A percentile compares a stretch with the other conserved stretches of the same genome.
Evolutionary conservation across 2,113 vertebrate species (phyloP).

Genomic region (Mixornis gularis): DNA sequence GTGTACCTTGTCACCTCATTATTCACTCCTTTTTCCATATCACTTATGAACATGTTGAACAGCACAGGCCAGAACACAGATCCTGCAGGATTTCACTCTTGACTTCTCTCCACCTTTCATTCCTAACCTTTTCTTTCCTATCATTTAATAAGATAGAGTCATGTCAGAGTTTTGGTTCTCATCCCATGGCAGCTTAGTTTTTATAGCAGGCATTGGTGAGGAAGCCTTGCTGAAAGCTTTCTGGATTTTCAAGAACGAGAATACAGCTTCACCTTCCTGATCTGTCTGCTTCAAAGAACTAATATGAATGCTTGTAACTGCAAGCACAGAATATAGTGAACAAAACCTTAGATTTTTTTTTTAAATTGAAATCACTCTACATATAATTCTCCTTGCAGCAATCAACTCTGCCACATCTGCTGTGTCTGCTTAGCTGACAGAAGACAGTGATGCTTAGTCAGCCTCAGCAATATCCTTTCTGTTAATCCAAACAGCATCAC

Average conservation of each 20-base stretch:
- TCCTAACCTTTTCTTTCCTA: conserved; percentile 8
- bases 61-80: not conserved
- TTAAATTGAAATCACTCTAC: not conserved
- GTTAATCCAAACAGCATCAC: not conserved
- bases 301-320: not conserved
- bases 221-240: not conserved
- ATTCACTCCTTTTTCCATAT: conserved; percentile 40
- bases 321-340: not conserved
- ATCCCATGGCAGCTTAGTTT: not conserved
- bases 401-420: not conserved
- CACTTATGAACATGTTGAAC: conserved; percentile 6
- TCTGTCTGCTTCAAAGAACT: not conserved
- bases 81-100: conserved; percentile 28
- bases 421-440: not conserved
- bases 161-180: conserved; percentile 5
- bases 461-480: not conserved
- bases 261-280: not conserved
- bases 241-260: not conserved
- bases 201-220: not conserved
- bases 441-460: not conserved
- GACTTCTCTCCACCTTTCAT: conserved; percentile 14
- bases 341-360: not conserved
- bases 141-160: not conserved
- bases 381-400: not conserved
- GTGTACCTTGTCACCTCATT: conserved; percentile 42